These are phyloP conservation scores for Drosophila mauritiana DNA, from an alignment of 1,140 invertebrate genomes.

Conservation along the genomic window DNA sequence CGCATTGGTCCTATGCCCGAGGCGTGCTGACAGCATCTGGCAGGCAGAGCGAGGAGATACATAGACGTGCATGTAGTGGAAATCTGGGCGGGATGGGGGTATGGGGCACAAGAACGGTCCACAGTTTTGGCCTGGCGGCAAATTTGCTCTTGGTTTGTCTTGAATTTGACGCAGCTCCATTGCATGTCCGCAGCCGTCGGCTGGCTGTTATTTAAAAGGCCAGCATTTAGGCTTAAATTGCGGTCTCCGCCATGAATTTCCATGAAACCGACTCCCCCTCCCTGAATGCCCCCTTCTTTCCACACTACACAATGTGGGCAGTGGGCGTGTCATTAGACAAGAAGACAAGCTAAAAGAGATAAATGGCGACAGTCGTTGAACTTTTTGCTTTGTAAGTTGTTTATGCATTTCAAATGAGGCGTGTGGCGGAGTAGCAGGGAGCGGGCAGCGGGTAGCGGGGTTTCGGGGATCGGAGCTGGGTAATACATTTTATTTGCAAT, in stretches of 20 bases:
- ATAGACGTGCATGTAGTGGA: background rate
- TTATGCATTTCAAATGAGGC: conserved; percentile 80
- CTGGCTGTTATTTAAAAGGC: conserved; percentile 70
- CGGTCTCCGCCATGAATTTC: conserved; percentile 68
- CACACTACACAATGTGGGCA: background rate
- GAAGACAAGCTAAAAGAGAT: conserved; percentile 73
- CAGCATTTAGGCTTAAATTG: conserved; percentile 82
- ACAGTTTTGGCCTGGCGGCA: conserved; percentile 36
- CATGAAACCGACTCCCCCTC: background rate
- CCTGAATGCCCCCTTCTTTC: background rate
- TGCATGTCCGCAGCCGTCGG: conserved; percentile 66
- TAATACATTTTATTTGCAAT: conserved; percentile 82
- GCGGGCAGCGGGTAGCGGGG: background rate
- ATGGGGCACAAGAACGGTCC: background rate
- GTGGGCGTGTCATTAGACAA: conserved; percentile 79
- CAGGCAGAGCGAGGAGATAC: conserved; percentile 25
- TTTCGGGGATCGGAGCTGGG: conserved; percentile 24
- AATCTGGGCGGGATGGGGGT: background rate
- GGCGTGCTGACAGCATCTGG: conserved; percentile 71
- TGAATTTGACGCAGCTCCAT: conserved; percentile 59
- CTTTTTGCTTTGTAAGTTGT: conserved; percentile 79
- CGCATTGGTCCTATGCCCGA: conserved; percentile 42
- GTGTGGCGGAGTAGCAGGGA: conserved; percentile 6
- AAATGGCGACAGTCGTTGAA: conserved; percentile 81
- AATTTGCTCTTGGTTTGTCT: conserved; percentile 70